These are phyloP conservation scores for Rosalia funebris DNA, from an alignment of 2,888 invertebrate species.

Conservation along the genomic window DNA sequence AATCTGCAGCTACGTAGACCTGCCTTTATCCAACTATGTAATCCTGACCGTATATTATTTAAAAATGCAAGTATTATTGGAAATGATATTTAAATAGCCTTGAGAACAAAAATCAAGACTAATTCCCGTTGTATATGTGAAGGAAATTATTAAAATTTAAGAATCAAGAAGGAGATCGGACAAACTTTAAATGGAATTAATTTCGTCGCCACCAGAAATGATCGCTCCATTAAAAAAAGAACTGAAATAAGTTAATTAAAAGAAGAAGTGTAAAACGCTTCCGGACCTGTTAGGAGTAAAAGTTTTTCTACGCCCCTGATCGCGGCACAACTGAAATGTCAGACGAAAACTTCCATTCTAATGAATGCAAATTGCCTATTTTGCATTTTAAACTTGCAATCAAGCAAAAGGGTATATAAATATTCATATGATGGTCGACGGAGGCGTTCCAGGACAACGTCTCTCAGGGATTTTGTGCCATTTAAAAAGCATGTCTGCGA, in stretches of 20 bases:
- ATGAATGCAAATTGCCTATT: slow-evolving; percentile 63
- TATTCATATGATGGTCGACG: slow-evolving; percentile 57
- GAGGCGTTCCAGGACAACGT: slow-evolving; percentile 18
- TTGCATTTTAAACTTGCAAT: slow-evolving; percentile 64
- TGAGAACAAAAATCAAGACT: no score
- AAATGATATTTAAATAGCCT: no score
- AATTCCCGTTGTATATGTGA: no score
- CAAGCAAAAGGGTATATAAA: slow-evolving; percentile 62
- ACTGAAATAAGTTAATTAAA: not conserved
- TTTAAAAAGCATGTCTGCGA: slow-evolving; percentile 15
- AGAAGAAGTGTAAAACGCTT: not conserved
- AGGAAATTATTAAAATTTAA: no score
- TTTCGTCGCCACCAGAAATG: not conserved
- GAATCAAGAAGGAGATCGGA: no score
- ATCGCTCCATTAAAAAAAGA: not conserved
- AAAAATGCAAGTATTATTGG: no score
- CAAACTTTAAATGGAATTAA: no score
- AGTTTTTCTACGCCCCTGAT: slow-evolving; percentile 13
- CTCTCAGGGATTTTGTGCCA: slow-evolving; percentile 16
- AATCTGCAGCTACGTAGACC: no score
- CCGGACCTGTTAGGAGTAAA: not conserved
- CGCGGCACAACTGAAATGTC: slow-evolving; percentile 37
- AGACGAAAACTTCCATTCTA: slow-evolving; percentile 48
- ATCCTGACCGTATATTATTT: no score
- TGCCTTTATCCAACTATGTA: no score